phyloP scores from a whole-genome alignment of 1,140 invertebrate species.

The Samia ricini region DNA sequence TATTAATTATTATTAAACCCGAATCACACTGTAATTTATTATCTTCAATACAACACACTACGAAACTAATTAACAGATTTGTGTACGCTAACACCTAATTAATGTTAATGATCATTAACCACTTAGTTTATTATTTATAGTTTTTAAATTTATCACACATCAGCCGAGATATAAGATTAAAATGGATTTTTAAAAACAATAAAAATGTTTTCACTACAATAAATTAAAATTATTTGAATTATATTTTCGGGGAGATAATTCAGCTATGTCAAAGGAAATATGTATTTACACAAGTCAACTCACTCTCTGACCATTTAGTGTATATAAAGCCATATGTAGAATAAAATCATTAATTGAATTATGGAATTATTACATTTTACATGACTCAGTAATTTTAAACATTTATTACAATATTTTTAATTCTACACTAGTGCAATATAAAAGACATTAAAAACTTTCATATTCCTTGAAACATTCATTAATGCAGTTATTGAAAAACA shows the following conservation, averaged over 20 bases:
- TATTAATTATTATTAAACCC: neutral
- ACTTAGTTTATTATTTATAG: neutral
- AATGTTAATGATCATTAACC: neutral
- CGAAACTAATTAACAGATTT: neutral
- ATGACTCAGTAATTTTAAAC: neutral
- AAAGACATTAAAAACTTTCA: neutral
- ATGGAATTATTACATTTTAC: neutral
- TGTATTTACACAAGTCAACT: neutral
- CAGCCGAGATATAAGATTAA: neutral
- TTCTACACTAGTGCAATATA: neutral
- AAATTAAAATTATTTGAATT: neutral
- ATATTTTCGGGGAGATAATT: neutral
- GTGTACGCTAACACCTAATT: neutral
- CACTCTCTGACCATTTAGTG: neutral
- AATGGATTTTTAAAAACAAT: neutral
- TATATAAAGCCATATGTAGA: neutral
- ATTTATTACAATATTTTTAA: neutral
- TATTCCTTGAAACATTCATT: neutral
- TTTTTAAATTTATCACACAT: neutral
- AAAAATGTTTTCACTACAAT: neutral
- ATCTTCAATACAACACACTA: neutral
- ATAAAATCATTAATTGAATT: neutral
- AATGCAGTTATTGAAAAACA: neutral
- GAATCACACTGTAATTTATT: neutral
- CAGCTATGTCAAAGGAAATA: neutral